Base-by-base conservation (phyloP, 2,113 vertebrate genomes). In the Brachypteracias leptosomus region DNA sequence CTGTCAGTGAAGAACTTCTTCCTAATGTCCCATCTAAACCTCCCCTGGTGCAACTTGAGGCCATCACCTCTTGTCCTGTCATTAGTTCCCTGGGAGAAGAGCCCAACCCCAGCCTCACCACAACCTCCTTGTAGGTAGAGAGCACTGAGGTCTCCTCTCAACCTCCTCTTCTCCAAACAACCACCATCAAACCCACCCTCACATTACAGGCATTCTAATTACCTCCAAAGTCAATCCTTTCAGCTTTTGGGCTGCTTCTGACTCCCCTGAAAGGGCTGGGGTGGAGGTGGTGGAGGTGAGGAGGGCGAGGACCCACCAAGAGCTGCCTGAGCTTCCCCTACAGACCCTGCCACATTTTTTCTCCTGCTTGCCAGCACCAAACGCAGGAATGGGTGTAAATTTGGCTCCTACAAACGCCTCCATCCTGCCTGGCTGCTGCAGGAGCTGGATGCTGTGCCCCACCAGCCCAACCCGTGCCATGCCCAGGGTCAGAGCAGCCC, bases 231-330 rank as follows among this genome's bases (percentile, higher is more conserved):
- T 16, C 68, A 31, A 14, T 13, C 33, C 35, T 58, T 57, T 44
- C 18, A 20, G 52, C n/a, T 13, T 2, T 13, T 1, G 3, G 47
- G 38, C 42, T 78, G 47, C 72, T 42, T 61, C 33, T 4, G 6
- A 25, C 52, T 33, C 17, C 20, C 24, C 25, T 2, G 0, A 1
- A 79, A 65, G 31, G 46, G 20, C 35, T 76, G 46, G 16, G 54
- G 25, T 89, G 21, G 7, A 18, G 22, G 13, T 44, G 42, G 49
- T 3, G 3, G 59, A 77, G 51, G 8, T n/a, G 21, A 70, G 33
- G 54, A 62, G 1, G 6, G 10, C 0, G 0, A 65, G 24, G 38
- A 77, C 51, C 67, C 14, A 46, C 5, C 0, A 72, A 31, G 33
- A 42, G 16, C 7, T 84, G 42, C 55, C 65, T 31, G 24, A 52